Conservation (phyloP, 2,888 invertebrate genomes). For the Strigamia crassipes region DNA sequence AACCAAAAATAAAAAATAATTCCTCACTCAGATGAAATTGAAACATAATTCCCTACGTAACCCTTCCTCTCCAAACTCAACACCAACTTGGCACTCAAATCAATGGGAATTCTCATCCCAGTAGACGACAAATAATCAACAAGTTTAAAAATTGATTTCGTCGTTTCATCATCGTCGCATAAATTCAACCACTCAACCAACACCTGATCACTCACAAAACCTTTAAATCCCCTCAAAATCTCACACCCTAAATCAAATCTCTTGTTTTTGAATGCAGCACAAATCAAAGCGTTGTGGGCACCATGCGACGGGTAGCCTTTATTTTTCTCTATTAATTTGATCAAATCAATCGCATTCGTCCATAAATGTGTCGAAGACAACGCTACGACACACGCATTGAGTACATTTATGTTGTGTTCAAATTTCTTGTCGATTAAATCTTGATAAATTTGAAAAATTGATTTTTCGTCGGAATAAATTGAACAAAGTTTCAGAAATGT, state of each 20-base stretch:
- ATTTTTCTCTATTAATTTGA: no score
- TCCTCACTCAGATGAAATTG: neutral
- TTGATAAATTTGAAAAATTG: slow-evolving; percentile 68
- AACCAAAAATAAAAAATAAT: neutral
- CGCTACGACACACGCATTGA: neutral
- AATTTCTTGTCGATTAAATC: slow-evolving; percentile 54
- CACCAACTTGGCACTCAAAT: neutral
- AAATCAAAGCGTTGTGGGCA: no score
- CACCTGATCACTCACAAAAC: no score
- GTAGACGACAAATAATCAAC: neutral
- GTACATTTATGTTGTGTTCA: neutral
- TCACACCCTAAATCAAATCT: no score
- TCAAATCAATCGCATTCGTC: neutral
- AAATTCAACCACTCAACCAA: no score
- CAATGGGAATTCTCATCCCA: neutral
- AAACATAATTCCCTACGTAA: neutral
- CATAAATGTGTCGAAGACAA: neutral
- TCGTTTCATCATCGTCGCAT: no score
- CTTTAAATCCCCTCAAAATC: no score
- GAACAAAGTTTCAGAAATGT: neutral
- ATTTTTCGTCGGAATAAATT: slow-evolving; percentile 67
- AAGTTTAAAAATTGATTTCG: neutral
- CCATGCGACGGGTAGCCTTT: no score
- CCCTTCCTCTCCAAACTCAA: neutral
- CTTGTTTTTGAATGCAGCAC: no score